Conservation (phyloP, 2,888 invertebrate species). For the Eupithecia abbreviata region DNA sequence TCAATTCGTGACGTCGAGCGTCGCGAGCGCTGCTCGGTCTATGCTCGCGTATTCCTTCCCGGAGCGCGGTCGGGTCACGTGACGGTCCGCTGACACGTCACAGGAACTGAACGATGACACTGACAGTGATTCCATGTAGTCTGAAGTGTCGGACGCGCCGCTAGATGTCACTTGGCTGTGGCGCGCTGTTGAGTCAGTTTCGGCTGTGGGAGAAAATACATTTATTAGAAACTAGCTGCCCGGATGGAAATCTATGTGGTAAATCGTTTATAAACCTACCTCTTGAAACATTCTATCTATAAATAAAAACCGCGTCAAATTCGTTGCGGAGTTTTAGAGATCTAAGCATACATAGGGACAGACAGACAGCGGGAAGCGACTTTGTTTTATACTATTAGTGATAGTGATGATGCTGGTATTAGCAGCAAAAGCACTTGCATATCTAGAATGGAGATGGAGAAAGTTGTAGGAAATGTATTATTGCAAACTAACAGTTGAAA, state of each 20-base stretch:
- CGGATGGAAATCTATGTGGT: too few species aligned
- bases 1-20: conserved; percentile 28
- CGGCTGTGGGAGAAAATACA: conserved; percentile 59
- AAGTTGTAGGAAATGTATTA: too few species aligned
- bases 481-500: too few species aligned
- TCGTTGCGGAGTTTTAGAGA: too few species aligned
- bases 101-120: conserved; percentile 88
- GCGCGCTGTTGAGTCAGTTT: conserved; percentile 76
- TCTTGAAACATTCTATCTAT: too few species aligned
- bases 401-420: not conserved
- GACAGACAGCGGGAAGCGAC: too few species aligned
- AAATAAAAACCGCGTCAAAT: too few species aligned
- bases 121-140: conserved; percentile 89
- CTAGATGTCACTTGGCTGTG: conserved; percentile 86
- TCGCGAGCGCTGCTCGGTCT: conserved; percentile 64
- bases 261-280: too few species aligned
- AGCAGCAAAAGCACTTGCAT: not conserved
- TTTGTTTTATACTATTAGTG: too few species aligned
- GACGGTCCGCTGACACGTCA: conserved; percentile 83
- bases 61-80: conserved; percentile 72
- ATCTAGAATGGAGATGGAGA: too few species aligned
- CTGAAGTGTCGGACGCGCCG: conserved; percentile 89
- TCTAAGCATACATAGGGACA: too few species aligned
- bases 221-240: not conserved
- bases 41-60: conserved; percentile 77